Base-by-base conservation (phyloP, 2,888 invertebrate species). In the Ophioninae sp. region DNA sequence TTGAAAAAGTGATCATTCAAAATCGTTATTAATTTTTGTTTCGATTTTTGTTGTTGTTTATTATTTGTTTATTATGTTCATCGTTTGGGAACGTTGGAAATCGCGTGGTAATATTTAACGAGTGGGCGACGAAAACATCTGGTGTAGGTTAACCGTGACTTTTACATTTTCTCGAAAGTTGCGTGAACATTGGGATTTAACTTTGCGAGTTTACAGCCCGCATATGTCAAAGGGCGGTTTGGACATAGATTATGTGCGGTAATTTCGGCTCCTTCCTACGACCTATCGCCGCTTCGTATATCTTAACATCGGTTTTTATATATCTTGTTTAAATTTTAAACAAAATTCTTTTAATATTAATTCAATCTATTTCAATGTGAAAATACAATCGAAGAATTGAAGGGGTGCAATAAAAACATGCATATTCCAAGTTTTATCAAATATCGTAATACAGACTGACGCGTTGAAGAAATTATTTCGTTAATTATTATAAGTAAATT, bases 141-240 rank as follows among this genome's bases (percentile, higher is more conserved):
- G 13, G 10, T 10, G 44, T 5, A 39, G 39, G 44, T 2, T 44
- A 44, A 13, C 3, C 8, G 59, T 59, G 59, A 8, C 13, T 59
- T 30, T 69, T 10, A 30, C 57, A 20, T 37, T 70, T 57, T 37
- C 23, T 57, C 50, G 70, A 37, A 56, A 56, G 30, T 30, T 20
- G 23, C 56, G n/a, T 30, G 6, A n/a, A 10, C 50, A 37, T 23
- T 56, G 69, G 69, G 57, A n/a, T 57, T 20, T 8, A 7, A 30
- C 37, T 56, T 13, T 50, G 50, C 50, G 50, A 50, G 50, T 10
- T 13, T 2, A 41, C 7, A 50, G 50, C 17, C 50, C 17, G 37
- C 21, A 70, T 57, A 70, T 70, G 70, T 57, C 70, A 57, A 37
- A 70, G 57, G 23, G 30, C 7, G 21, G 30, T 10, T 70, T 70